Evolutionary conservation across 2,888 invertebrate genomes (phyloP).

Genomic region (Drosophila helvetica): DNA sequence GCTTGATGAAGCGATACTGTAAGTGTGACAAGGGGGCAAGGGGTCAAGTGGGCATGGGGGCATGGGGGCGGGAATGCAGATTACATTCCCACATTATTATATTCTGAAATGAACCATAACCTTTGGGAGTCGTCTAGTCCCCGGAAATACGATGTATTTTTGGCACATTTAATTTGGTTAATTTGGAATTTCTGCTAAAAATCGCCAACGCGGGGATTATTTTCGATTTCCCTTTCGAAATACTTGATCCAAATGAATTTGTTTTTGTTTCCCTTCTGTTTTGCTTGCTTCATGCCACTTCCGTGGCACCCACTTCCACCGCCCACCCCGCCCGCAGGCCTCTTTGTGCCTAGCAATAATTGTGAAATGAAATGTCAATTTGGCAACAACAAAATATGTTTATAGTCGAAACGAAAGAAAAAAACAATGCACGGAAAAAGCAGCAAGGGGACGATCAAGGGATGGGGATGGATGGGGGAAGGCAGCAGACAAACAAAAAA

Average conservation of each 20-base stretch:
- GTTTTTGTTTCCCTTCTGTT: conserved; percentile 7
- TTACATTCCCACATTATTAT: background rate
- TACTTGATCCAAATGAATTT: conserved; percentile 4
- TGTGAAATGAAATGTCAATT: conserved; percentile 79
- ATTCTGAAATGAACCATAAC: background rate
- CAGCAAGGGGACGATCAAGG: conserved; percentile 6
- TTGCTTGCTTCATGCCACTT: background rate
- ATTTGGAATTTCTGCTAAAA: background rate
- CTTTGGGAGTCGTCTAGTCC: background rate
- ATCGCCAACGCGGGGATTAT: background rate
- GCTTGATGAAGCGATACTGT: conserved; percentile 96
- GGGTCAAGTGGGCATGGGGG: background rate
- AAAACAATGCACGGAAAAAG: conserved; percentile 26
- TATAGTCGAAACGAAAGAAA: conserved; percentile 34
- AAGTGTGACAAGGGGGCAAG: conserved; percentile 86
- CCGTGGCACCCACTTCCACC: background rate
- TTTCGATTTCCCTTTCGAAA: background rate
- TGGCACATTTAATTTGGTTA: background rate
- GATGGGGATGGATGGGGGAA: background rate
- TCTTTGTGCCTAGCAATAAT: conserved; percentile 51
- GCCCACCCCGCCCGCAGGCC: conserved; percentile 30
- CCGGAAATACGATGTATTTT: background rate
- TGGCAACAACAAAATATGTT: conserved; percentile 67
- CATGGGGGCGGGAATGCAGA: no score
- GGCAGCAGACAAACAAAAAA: conserved; percentile 47